Evolutionary conservation across 1,140 invertebrate genomes (phyloP), one percentile per base, ranked within the genome.

Genomic region (Venturia canescens): DNA sequence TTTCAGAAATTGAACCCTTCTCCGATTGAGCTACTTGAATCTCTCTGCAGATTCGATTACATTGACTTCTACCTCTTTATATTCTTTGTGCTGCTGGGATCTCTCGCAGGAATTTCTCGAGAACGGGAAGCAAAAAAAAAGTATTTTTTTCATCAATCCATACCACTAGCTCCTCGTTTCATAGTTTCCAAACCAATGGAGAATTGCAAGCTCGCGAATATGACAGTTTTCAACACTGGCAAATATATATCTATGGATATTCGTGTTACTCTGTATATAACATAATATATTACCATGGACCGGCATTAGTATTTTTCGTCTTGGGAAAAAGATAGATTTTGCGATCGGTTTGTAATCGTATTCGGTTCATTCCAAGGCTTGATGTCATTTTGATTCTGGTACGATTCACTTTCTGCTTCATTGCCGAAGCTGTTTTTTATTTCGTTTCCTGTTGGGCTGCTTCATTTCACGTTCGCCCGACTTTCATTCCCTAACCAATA

Each of bases 41-140:
- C 31, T 75, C 75, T 44, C 23, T 63, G n/a, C 26, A n/a, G 60
- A 82, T 82, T 78, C 29, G 53, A 82, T 82, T 78, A 72, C 70
- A 78, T 74, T 78, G 50, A 50, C 57, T 48, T 9, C n/a, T 23
- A 69, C 26, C 67, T 31, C 66, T 69, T 29, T n/a, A 66, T 48
- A 63, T 48, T 71, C 69, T 78, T 31, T 34, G 4, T 69, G 23
- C 2, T 69, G 23, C 2, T 11, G 72, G 16, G 48, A 53, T 57
- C 44, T 63, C 60, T 63, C 60, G 23, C 23, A 63, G 23, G 60
- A 63, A 26, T 63, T 63, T 15, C 23, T 63, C 60, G 1, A 26
- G 3, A 63, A 18, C 50, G n/a, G 7, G 11, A 18, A 21, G n/a
- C 15, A 27, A 13, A 26, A 63, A 63, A 63, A 63, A 63, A 63